Percentiles rank a stretch among this genome's conserved stretches.
These are phyloP conservation scores for Erpornis zantholeuca DNA, from an alignment of 2,113 vertebrate genomes.

Conservation along the genomic window DNA sequence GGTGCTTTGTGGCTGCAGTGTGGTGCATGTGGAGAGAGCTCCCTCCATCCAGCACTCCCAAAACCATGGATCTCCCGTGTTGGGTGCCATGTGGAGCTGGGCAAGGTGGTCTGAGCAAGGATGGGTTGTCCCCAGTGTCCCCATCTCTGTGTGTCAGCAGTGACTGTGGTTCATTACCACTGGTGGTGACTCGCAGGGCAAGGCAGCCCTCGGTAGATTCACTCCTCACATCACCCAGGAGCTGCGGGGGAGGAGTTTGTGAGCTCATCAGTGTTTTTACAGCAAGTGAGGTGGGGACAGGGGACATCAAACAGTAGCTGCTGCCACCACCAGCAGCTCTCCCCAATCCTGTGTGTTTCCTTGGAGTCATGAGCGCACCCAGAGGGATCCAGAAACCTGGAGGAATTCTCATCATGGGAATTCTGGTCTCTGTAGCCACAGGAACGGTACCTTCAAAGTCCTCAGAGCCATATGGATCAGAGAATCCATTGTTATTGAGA, in stretches of 20 bases:
- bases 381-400: neutral
- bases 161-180: accelerated
- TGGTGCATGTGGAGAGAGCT: neutral
- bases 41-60: accelerated
- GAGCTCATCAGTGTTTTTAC: neutral
- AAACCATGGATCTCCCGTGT: accelerated
- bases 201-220: neutral
- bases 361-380: neutral
- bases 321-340: neutral
- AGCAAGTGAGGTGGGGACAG: neutral
- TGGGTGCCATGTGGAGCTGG: neutral
- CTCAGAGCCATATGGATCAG: neutral
- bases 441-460: neutral
- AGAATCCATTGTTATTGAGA: neutral
- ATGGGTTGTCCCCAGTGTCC: neutral
- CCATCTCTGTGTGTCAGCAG: neutral
- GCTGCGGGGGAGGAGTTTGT: neutral
- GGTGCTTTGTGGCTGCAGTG: neutral
- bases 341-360: accelerated
- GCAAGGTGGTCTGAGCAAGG: neutral
- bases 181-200: accelerated
- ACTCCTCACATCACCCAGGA: neutral
- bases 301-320: neutral
- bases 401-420: neutral
- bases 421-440: neutral